Evolutionary conservation across 2,888 invertebrate genomes (phyloP).

Genomic region (Antheraea yamamai): DNA sequence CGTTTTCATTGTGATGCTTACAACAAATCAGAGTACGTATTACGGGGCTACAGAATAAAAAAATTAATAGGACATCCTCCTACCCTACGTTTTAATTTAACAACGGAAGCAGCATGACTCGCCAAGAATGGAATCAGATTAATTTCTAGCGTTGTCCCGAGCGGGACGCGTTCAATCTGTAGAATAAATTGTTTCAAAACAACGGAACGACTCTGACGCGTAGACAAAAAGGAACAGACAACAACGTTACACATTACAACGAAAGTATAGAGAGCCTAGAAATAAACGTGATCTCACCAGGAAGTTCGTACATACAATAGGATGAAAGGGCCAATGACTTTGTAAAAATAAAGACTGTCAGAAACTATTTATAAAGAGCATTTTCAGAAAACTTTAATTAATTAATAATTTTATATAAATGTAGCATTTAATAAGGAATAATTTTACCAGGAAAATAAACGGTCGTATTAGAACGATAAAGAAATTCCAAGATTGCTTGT

Average conservation of each 20-base stretch:
- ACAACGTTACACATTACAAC: conserved; percentile 40
- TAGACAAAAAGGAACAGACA: conserved; percentile 57
- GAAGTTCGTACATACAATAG: conserved; percentile 59
- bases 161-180: conserved; percentile 46
- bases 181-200: conserved; percentile 63
- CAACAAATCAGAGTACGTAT: conserved; percentile 28
- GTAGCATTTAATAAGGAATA: conserved; percentile 8
- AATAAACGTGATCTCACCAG: conserved; percentile 72
- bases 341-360: conserved; percentile 47
- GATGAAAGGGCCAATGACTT: conserved; percentile 60
- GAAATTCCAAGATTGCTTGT: conserved; percentile 5
- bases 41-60: conserved; percentile 39
- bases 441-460: conserved; percentile 8
- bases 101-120: conserved; percentile 78
- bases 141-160: conserved; percentile 62
- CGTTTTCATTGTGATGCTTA: conserved; percentile 45
- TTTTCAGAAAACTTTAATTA: neutral
- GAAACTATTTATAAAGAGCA: neutral
- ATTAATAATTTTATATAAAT: conserved; percentile 9
- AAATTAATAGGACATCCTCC: conserved; percentile 63
- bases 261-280: conserved; percentile 45
- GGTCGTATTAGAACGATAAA: conserved; percentile 6
- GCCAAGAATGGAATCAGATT: conserved; percentile 71
- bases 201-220: conserved; percentile 47
- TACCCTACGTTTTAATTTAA: conserved; percentile 67